Conservation (phyloP, 2,888 invertebrate genomes). For the Drosophila macrospina region DNA sequence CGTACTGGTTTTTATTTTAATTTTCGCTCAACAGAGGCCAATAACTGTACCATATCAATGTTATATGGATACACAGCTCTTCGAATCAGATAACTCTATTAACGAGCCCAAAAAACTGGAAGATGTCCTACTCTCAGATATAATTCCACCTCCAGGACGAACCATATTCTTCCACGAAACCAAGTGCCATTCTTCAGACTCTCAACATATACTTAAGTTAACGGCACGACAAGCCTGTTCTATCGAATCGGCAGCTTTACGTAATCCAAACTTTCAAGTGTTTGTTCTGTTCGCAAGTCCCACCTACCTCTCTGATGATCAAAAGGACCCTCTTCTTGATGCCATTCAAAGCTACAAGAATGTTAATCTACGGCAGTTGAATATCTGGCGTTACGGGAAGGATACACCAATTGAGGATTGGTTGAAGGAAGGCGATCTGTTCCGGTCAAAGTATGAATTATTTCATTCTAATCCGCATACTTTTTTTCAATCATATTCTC, state of each 20-base stretch:
- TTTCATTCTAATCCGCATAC: not conserved
- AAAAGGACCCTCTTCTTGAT: constrained; percentile 61
- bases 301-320: constrained; percentile 33
- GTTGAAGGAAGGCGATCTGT: constrained; percentile 4
- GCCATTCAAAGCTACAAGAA: constrained; percentile 20
- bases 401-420: constrained; percentile 11
- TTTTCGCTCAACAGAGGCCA: not conserved
- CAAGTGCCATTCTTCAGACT: not conserved
- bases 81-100: not conserved
- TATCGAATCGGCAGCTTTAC: constrained; percentile 84
- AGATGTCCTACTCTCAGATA: not conserved
- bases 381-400: constrained; percentile 8
- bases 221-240: constrained; percentile 84
- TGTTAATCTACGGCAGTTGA: constrained; percentile 7
- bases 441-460: not conserved
- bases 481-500: not conserved
- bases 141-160: not conserved
- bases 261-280: constrained; percentile 82
- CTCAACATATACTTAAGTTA: constrained; percentile 57
- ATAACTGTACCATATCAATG: not conserved
- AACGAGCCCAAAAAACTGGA: not conserved
- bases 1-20: not conserved
- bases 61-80: not conserved
- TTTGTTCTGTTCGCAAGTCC: constrained; percentile 83
- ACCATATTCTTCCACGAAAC: constrained; percentile 12